Conservation (phyloP, 2,113 vertebrate species). For the Cettia cetti region DNA sequence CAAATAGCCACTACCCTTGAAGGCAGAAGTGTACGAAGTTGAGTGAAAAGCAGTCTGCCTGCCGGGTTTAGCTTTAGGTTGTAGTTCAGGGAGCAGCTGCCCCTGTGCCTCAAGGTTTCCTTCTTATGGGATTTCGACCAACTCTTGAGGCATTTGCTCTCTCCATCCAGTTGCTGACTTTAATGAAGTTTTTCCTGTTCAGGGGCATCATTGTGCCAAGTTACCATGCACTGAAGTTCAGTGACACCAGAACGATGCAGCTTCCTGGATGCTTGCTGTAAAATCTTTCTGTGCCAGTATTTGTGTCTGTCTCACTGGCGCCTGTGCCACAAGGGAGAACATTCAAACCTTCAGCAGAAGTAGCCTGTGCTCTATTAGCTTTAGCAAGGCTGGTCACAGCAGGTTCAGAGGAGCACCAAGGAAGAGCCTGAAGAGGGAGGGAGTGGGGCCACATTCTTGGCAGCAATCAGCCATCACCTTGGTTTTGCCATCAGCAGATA, state of each 20-base stretch:
- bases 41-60: not conserved
- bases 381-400: not conserved
- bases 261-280: not conserved
- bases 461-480: not conserved
- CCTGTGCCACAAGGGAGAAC: not conserved
- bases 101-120: not conserved
- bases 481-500: not conserved
- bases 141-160: not conserved
- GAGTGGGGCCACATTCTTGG: not conserved
- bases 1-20: not conserved
- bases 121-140: not conserved
- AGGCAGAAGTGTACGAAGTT: not conserved
- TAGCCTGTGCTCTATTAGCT: not conserved
- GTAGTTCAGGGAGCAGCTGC: not conserved
- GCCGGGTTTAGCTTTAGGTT: not conserved
- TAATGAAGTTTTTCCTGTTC: not conserved
- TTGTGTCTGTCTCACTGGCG: accelerated
- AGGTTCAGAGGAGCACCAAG: not conserved
- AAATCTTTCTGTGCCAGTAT: not conserved
- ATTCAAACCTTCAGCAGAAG: not conserved
- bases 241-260: not conserved
- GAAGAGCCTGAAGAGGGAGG: not conserved
- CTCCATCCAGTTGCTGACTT: not conserved
- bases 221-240: not conserved
- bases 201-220: not conserved